Base-by-base conservation (phyloP, 2,113 vertebrate genomes). In the Patagioenas fasciata region DNA sequence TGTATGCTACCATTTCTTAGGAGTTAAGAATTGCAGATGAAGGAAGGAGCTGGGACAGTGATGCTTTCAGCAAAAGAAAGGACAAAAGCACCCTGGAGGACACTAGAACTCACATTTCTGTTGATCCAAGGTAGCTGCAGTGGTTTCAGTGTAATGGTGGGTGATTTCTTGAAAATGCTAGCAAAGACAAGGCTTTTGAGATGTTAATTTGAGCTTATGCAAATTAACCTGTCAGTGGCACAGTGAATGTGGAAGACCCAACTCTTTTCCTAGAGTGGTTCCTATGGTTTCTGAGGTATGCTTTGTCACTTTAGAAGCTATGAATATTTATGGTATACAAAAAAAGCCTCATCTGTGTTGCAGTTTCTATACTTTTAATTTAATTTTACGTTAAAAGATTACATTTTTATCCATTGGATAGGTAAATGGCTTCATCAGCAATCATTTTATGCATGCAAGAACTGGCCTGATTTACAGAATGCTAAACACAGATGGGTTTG, bases 201-300 rank as follows among this genome's bases (percentile, higher is more conserved):
- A 97, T 95, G 95, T 95, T 97, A 97, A 97, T 97, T 96, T 94
- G 60, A 86, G 93, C 58, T 95, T 95, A 97, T 96, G 97, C 95
- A 97, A 97, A 97, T 97, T 69, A 94, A 75, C 25, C 81, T 96
- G 95, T 94, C 96, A 96, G 62, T 86, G 42, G 75, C 81, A 71
- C 47, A 71, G 83, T 40, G 82, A 66, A 88, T 80, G 89, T 91
- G 87, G 95, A 97, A 97, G 91, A 91, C 95, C 85, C 93, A 94
- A 78, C 89, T 97, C 84, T 87, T 88, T 91, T 88, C 57, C 73
- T 81, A 50, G 81, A 82, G 38, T 89, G 92, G 93, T 97, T 97
- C 96, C 96, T 96, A 97, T 96, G 93, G 96, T 97, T 96, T 95
- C 91, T 1, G 96, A 96, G 93, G 82, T 95, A 66, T 40, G 69